A percentile compares a stretch with the other conserved stretches of the same genome.
These are phyloP conservation scores for Allygus modestus DNA, from an alignment of 2,888 invertebrate species.

Conservation along the genomic window DNA sequence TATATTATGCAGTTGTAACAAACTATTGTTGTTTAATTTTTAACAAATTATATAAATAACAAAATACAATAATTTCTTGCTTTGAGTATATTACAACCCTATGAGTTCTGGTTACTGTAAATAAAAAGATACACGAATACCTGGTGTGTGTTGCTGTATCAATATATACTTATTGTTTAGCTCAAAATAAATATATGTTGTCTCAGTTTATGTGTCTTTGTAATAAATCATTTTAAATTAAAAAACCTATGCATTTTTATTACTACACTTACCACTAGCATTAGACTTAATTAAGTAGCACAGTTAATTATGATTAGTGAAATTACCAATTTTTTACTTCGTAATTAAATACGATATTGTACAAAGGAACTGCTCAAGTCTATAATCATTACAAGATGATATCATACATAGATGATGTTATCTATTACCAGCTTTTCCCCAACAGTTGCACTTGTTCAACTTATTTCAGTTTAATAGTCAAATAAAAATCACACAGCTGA, in stretches of 20 bases:
- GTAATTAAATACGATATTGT: no score
- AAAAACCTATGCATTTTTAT: background rate
- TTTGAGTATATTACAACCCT: background rate
- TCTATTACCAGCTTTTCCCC: no score
- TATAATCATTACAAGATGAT: background rate
- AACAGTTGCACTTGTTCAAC: no score
- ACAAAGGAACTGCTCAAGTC: no score
- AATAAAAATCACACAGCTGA: no score
- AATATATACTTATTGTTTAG: slow-evolving; percentile 63
- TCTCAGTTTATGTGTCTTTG: slow-evolving; percentile 52
- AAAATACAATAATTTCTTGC: background rate
- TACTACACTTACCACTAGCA: background rate
- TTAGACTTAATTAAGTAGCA: no score
- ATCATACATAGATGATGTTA: no score
- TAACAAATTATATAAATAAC: background rate
- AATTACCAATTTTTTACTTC: no score
- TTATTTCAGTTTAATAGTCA: no score
- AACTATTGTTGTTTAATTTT: no score
- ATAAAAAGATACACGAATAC: slow-evolving; percentile 20
- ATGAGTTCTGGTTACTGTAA: slow-evolving; percentile 17
- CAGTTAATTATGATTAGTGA: no score
- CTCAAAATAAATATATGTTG: slow-evolving; percentile 63
- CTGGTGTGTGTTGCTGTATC: slow-evolving; percentile 58
- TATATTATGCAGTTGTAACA: no score
- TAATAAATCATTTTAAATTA: slow-evolving; percentile 38